A percentile compares a stretch with the other conserved stretches of the same genome.
phyloP scores from a whole-genome alignment of 92 coral and sea anemone genomes.

The Nematostella vectensis region DNA sequence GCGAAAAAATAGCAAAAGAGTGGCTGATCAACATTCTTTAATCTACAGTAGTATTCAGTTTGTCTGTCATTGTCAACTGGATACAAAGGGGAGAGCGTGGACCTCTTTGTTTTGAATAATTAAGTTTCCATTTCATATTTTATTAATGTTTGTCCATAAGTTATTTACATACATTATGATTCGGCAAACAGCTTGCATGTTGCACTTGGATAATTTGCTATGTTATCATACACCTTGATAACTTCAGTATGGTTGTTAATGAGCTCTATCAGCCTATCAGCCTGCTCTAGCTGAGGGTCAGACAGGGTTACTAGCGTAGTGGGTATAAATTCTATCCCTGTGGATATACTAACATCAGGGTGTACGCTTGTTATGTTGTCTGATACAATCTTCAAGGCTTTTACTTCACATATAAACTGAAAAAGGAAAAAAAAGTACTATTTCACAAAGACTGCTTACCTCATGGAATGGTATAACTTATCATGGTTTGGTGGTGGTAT shows the following conservation, averaged over 20 bases:
- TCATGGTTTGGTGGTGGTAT: too few relatives aligned
- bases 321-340: conserved; percentile 79
- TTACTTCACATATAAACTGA: conserved; percentile 78
- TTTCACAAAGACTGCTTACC: too few relatives aligned
- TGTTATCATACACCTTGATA: conserved; percentile 79
- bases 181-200: conserved; percentile 70
- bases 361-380: conserved; percentile 50
- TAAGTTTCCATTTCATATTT: too few relatives aligned
- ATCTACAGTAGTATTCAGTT: too few relatives aligned
- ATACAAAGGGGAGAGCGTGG: too few relatives aligned
- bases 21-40: too few relatives aligned
- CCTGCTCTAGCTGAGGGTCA: conserved; percentile 57
- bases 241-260: conserved; percentile 73
- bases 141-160: too few relatives aligned
- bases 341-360: conserved; percentile 40
- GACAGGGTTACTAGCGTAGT: conserved; percentile 50
- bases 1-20: too few relatives aligned
- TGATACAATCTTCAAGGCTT: conserved; percentile 67
- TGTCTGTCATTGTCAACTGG: too few relatives aligned
- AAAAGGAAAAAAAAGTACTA: conserved; percentile 12
- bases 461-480: too few relatives aligned
- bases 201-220: conserved; percentile 63
- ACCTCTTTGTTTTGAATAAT: too few relatives aligned
- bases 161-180: too few relatives aligned
- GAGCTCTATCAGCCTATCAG: conserved; percentile 75